phyloP scores from a whole-genome alignment of 2,888 invertebrate species.

The Peribatodes rhomboidaria region DNA sequence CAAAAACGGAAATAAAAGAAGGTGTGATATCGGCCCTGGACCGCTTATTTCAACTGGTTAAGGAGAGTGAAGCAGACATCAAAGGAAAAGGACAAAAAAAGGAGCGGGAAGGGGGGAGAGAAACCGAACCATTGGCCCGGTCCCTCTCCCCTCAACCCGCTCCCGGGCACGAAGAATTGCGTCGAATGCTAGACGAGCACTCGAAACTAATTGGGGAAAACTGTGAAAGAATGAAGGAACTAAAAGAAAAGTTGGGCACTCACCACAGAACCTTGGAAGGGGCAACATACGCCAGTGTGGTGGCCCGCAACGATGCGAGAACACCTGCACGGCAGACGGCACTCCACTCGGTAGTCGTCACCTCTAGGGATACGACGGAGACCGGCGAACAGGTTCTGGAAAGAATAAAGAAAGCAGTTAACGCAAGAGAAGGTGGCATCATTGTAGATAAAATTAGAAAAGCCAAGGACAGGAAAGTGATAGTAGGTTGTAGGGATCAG shows the following conservation, averaged over 20 bases:
- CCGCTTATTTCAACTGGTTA: too few species aligned
- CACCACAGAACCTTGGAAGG: too few species aligned
- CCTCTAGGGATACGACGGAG: not conserved
- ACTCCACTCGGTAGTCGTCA: constrained; percentile 20
- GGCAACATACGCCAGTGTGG: not conserved
- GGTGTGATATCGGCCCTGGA: too few species aligned
- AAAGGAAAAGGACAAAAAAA: too few species aligned
- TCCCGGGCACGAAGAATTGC: too few species aligned
- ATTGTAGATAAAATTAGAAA: constrained; percentile 16
- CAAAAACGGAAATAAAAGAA: too few species aligned
- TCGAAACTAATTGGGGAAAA: not conserved
- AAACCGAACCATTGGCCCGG: too few species aligned
- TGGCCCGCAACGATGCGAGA: too few species aligned
- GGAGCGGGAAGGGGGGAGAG: too few species aligned
- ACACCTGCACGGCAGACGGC: not conserved
- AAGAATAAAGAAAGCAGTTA: constrained; percentile 17
- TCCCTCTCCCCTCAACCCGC: too few species aligned
- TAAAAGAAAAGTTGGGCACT: not conserved
- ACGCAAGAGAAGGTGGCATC: constrained; percentile 24
- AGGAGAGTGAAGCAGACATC: too few species aligned
- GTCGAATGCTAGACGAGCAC: constrained; percentile 36
- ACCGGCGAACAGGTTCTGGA: constrained; percentile 19
- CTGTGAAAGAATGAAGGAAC: not conserved
- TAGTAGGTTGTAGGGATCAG: constrained; percentile 13
- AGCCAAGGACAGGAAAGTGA: constrained; percentile 24